A percentile compares a stretch with the other conserved stretches of the same genome.
Evolutionary conservation across 2,888 invertebrate species (phyloP).

Genomic region (Actias luna): DNA sequence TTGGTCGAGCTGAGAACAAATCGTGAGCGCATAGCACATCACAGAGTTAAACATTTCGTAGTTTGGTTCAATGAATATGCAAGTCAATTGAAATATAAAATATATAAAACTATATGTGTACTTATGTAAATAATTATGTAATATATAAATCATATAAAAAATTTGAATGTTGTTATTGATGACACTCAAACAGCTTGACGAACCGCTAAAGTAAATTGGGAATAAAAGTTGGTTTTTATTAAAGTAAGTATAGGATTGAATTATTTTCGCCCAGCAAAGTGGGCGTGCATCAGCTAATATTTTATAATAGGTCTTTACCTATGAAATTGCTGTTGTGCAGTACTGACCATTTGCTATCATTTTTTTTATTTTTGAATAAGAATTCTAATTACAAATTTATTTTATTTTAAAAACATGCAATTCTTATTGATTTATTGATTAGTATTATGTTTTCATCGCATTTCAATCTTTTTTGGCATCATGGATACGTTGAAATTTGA

Average conservation of each 20-base stretch:
- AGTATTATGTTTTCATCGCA: too few species aligned
- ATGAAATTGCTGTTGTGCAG: too few species aligned
- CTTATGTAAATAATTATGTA: not conserved
- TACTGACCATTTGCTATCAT: too few species aligned
- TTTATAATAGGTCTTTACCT: too few species aligned
- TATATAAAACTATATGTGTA: not conserved
- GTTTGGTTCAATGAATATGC: slow-evolving; percentile 8
- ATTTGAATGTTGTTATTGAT: too few species aligned
- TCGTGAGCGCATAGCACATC: slow-evolving; percentile 67
- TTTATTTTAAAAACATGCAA: too few species aligned
- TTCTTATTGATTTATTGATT: too few species aligned
- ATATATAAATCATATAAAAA: too few species aligned
- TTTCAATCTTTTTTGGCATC: too few species aligned
- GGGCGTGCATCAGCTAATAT: not conserved
- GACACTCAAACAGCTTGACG: not conserved
- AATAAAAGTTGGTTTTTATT: not conserved
- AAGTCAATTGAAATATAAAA: not conserved
- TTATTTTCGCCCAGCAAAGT: not conserved
- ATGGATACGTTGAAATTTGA: too few species aligned
- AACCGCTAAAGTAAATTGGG: not conserved
- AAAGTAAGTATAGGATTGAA: not conserved
- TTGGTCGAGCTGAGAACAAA: slow-evolving; percentile 72
- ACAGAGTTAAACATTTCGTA: slow-evolving; percentile 21
- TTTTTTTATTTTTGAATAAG: too few species aligned
- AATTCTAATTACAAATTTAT: too few species aligned